A percentile compares a stretch with the other conserved stretches of the same genome.
Conservation (phyloP, 2,797 vertebrate genomes). For the Anguilla obscura region DNA sequence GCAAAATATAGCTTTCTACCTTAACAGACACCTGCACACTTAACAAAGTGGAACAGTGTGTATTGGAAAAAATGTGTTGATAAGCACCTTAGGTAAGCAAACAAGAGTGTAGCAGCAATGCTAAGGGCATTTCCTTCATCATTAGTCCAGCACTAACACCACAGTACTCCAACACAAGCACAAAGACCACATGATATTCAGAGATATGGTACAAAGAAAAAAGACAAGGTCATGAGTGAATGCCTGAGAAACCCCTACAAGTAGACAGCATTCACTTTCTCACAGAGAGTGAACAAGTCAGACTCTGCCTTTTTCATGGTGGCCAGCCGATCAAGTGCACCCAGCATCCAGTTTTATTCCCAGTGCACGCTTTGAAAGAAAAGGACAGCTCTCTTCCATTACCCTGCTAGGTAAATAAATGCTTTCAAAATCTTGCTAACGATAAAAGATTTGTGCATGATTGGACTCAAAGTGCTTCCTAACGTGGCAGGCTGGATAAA, state of each 20-base stretch:
- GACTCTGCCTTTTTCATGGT: neutral
- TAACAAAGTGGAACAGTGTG: neutral
- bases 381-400: neutral
- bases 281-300: neutral
- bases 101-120: neutral
- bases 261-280: neutral
- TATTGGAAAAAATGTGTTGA: neutral
- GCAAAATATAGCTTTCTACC: no score
- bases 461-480: slow-evolving; percentile 14
- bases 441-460: slow-evolving; percentile 26
- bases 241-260: neutral
- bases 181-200: neutral
- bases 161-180: neutral
- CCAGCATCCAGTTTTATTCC: neutral
- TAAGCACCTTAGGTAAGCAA: neutral
- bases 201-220: neutral
- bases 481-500: slow-evolving; percentile 13
- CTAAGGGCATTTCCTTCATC: neutral
- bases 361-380: neutral
- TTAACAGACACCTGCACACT: neutral
- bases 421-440: slow-evolving; percentile 9
- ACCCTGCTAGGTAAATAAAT: neutral
- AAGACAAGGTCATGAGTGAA: neutral
- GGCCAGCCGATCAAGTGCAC: neutral
- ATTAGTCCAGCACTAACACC: neutral